phyloP scores from a whole-genome alignment of 2,113 vertebrate species.

The Bos javanicus region DNA sequence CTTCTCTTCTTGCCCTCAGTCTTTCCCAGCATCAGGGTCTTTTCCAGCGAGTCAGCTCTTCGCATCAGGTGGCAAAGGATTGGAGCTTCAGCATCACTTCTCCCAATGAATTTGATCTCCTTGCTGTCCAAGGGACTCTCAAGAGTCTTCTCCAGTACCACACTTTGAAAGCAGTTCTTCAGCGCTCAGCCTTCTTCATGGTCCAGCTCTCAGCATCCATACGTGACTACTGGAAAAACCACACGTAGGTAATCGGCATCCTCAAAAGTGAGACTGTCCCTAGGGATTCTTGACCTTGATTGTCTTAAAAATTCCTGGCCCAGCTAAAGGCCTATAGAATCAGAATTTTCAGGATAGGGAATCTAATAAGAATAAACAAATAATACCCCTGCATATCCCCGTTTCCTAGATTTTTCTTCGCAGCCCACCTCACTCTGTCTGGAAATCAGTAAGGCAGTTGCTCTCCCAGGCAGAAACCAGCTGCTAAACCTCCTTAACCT shows the following conservation, averaged over 20 bases:
- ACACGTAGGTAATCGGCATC: background rate
- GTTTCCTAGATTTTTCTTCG: background rate
- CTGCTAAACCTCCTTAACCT: background rate
- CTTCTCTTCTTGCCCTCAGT: background rate
- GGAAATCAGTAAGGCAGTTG: background rate
- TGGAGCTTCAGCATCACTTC: background rate
- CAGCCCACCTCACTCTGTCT: background rate
- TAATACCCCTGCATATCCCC: background rate
- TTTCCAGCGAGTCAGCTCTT: background rate
- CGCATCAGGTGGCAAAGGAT: background rate
- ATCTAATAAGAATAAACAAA: background rate
- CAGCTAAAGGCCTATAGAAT: background rate
- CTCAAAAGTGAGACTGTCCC: background rate
- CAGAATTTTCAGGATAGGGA: background rate
- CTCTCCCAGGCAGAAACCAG: background rate
- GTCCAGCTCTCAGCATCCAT: background rate
- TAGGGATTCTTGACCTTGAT: background rate
- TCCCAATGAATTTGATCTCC: background rate
- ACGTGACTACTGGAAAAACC: background rate
- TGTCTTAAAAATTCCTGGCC: background rate
- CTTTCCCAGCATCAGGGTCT: background rate
- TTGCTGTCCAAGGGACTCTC: background rate
- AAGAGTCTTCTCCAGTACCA: background rate
- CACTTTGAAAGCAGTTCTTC: background rate
- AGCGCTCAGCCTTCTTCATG: background rate